Evolutionary conservation across 1,140 invertebrate genomes (phyloP), one percentile per base, ranked within the genome.

Genomic region (Acromyrmex charruanus): DNA sequence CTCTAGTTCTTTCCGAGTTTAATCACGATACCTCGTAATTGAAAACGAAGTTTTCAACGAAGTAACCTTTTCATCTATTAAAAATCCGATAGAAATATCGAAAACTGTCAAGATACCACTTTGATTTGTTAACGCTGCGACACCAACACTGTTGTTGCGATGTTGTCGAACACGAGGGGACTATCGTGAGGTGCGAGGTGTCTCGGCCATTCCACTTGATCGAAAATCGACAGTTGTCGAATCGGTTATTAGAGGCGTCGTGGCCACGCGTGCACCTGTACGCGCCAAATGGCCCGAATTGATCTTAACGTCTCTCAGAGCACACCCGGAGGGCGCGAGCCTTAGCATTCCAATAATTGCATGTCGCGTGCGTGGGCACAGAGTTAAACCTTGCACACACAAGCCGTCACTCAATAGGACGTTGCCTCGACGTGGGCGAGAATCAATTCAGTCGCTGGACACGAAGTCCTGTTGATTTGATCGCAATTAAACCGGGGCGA

Each of bases 341-440:
- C 77, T 79, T 39, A 61, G 59, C 51, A 74, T 53, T 84, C 49
- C 74, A 68, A 79, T 89, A 89, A 89, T 89, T 81, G 88, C 69
- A 79, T 51, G 69, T 86, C 79, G 61, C 58, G 80, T 75, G 61
- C 71, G 80, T 75, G 71, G 68, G 71, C 84, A 77, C 77, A 86
- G 35, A 86, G 59, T 87, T 71, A 59, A 89, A 89, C 79, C 77
- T 80, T 72, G 58, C 77, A 59, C 59, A 75, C 55, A 51, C 55
- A 31, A n/a, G 25, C 55, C 69, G 69, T 75, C 80, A 63, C 85
- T 89, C 77, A 77, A 72, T 63, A 81, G 88, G 69, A 88, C 77
- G 79, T 89, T 86, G 51, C 16, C 28, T 59, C 77, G 53, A 63
- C 28, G 31, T 74, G 44, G 87, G 59, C 55, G 75, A 59, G 55